These are phyloP conservation scores for Drosophila chauvacae DNA, from an alignment of 1,140 invertebrate species.

Conservation along the genomic window DNA sequence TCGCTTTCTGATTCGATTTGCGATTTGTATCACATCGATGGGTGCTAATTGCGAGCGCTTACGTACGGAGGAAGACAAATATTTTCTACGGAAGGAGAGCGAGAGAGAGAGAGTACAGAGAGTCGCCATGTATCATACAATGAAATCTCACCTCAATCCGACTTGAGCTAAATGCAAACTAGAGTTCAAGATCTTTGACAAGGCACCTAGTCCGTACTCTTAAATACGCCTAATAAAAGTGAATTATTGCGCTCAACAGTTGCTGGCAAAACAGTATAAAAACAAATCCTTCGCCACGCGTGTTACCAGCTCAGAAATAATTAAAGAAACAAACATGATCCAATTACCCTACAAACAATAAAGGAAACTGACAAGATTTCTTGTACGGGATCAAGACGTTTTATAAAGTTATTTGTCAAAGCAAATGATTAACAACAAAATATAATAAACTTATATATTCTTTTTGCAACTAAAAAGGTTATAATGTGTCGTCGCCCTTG, in stretches of 20 bases:
- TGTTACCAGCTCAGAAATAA: constrained; percentile 28
- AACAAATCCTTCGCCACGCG: constrained; percentile 42
- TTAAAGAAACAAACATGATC: constrained; percentile 8
- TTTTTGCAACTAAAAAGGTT: constrained; percentile 41
- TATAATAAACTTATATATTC: constrained; percentile 5
- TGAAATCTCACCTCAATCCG: constrained; percentile 15
- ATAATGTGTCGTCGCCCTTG: constrained; percentile 9
- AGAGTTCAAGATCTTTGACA: constrained; percentile 33
- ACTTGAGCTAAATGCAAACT: constrained; percentile 33
- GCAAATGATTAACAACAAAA: constrained; percentile 20
- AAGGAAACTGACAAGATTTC: not conserved
- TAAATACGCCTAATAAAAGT: constrained; percentile 28
- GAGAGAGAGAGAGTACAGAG: not conserved
- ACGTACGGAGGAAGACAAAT: constrained; percentile 13
- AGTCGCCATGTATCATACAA: not conserved
- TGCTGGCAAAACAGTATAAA: constrained; percentile 38
- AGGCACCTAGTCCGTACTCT: not conserved
- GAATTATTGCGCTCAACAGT: constrained; percentile 19
- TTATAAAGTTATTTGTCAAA: not conserved
- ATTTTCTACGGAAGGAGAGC: constrained; percentile 8
- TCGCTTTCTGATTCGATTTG: constrained; percentile 43
- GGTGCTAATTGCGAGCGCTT: constrained; percentile 62
- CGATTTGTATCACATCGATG: constrained; percentile 41
- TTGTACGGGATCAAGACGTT: not conserved
- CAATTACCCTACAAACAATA: constrained; percentile 2